Conservation (phyloP, 2,797 vertebrate genomes). For the Alexandromys oeconomus region DNA sequence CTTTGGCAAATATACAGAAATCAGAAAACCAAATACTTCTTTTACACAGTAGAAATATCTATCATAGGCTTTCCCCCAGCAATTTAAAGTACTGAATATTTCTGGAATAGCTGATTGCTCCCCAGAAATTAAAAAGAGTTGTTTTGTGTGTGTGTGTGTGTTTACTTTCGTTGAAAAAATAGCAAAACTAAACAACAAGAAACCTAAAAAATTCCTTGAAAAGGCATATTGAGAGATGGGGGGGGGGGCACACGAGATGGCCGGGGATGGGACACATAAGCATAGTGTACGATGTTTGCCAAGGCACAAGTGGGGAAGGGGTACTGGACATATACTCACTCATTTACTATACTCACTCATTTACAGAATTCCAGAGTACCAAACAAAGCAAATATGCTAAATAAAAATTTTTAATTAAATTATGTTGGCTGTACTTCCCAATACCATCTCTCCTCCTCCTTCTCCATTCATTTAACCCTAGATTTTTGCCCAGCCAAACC, state of each 20-base stretch:
- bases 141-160: not conserved
- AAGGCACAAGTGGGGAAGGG: not conserved
- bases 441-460: not conserved
- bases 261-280: not conserved
- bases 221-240: not conserved
- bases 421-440: not conserved
- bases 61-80: not conserved
- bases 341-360: constrained; percentile 27
- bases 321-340: not conserved
- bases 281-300: not conserved
- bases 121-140: constrained; percentile 35
- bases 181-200: not conserved
- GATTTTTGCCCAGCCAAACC: constrained; percentile 15
- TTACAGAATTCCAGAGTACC: not conserved
- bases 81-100: constrained; percentile 24
- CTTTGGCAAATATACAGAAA: constrained; percentile 62
- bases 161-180: constrained; percentile 10
- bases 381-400: constrained; percentile 6
- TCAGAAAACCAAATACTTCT: constrained; percentile 49
- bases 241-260: too few relatives aligned
- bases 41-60: constrained; percentile 56
- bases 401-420: not conserved
- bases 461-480: not conserved
- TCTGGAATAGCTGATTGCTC: constrained; percentile 16
- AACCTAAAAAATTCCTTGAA: constrained; percentile 26